Percentiles rank a stretch among this genome's conserved stretches.
phyloP scores from a whole-genome alignment of 2,888 invertebrate species.

The Amaurobius ferox region DNA sequence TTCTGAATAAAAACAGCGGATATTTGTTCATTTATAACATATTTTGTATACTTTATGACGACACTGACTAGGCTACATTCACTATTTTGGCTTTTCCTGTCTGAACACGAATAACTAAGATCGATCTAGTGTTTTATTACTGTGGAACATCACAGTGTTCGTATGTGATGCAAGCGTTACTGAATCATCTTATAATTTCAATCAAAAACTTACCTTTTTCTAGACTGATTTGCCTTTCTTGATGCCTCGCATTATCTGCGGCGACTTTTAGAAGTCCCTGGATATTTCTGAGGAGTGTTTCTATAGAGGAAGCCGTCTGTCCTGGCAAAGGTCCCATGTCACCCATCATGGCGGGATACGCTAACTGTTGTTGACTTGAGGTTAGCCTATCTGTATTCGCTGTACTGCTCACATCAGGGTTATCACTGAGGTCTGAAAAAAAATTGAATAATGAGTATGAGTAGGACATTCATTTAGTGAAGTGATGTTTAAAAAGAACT shows the following conservation, averaged over 20 bases:
- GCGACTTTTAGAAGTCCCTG: constrained; percentile 97
- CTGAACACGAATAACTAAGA: not conserved
- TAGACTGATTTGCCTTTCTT: constrained; percentile 95
- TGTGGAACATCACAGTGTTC: too few species aligned
- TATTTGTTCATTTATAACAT: too few species aligned
- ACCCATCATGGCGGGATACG: constrained; percentile 32
- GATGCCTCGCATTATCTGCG: constrained; percentile 96
- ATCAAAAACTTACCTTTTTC: constrained; percentile 87
- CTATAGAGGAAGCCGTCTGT: constrained; percentile 79
- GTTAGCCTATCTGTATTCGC: constrained; percentile 80
- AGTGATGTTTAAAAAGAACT: too few species aligned
- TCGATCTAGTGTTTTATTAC: too few species aligned
- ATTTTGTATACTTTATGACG: too few species aligned
- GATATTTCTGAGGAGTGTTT: constrained; percentile 95
- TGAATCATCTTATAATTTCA: too few species aligned
- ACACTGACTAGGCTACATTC: too few species aligned
- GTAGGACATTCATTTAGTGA: too few species aligned
- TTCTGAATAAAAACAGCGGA: too few species aligned
- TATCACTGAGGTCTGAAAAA: constrained; percentile 86
- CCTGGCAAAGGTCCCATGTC: constrained; percentile 43
- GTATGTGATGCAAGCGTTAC: too few species aligned
- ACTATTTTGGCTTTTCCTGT: not conserved
- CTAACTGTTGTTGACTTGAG: constrained; percentile 57
- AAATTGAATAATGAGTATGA: too few species aligned
- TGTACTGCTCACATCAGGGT: constrained; percentile 83